Conservation (phyloP, 2,113 vertebrate genomes). For the Pollimyrus isidori region DNA sequence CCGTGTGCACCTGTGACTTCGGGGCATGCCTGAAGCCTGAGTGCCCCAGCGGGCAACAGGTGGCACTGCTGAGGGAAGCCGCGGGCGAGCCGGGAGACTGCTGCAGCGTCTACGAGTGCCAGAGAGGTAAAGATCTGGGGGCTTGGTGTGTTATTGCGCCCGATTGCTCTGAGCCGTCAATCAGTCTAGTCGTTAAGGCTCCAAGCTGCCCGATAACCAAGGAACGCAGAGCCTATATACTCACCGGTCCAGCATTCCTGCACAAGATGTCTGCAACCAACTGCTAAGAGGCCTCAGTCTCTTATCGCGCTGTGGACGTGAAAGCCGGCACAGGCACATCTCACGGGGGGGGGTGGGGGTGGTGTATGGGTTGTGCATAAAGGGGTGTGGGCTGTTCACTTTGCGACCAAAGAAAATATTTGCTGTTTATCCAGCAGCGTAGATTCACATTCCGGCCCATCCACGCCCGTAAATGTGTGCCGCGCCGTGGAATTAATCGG, state of each 20-base stretch:
- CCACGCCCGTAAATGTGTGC: constrained; percentile 59
- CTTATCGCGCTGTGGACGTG: constrained; percentile 2
- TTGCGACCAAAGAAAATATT: constrained; percentile 60
- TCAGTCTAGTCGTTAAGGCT: neutral
- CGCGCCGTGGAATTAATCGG: constrained; percentile 65
- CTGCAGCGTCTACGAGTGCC: constrained; percentile 59
- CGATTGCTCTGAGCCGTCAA: neutral
- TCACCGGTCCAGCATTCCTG: neutral
- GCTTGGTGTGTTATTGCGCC: neutral
- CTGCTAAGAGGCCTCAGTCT: neutral
- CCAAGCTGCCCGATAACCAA: neutral
- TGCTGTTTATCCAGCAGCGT: constrained; percentile 66
- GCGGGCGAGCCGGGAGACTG: constrained; percentile 62
- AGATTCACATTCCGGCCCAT: constrained; percentile 63
- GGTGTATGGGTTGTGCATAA: neutral
- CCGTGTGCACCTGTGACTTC: constrained; percentile 59
- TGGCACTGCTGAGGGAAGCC: constrained; percentile 43
- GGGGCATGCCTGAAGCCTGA: constrained; percentile 44
- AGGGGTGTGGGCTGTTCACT: constrained; percentile 45
- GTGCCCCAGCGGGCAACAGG: constrained; percentile 51
- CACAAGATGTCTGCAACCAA: neutral
- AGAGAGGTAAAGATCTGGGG: constrained; percentile 53
- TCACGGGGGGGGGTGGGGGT: neutral
- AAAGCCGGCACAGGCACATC: neutral
- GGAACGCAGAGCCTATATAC: neutral